Conservation (phyloP, 2,113 vertebrate genomes). For the Osmerus mordax region DNA sequence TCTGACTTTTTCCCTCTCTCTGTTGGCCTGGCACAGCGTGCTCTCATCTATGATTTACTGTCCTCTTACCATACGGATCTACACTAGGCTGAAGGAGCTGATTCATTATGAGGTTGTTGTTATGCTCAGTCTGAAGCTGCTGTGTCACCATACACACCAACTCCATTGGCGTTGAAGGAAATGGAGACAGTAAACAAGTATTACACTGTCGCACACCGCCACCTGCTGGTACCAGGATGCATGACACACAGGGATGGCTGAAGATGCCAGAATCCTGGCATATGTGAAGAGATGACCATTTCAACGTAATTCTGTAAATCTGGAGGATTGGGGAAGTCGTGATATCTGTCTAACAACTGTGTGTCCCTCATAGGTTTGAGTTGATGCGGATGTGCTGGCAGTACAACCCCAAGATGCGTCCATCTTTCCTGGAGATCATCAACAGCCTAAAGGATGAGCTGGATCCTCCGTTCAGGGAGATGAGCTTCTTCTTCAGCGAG, state of each 20-base stretch:
- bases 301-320: neutral
- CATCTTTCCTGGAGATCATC: conserved; percentile 96
- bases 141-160: conserved; percentile 19
- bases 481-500: conserved; percentile 98
- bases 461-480: conserved; percentile 87
- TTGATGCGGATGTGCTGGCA: conserved; percentile 99
- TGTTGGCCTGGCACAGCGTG: conserved; percentile 50
- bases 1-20: conserved; percentile 56
- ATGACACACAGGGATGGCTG: neutral
- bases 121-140: neutral
- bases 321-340: too few relatives aligned
- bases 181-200: neutral
- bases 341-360: neutral
- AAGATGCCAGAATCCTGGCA: too few relatives aligned
- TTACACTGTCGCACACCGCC: conserved; percentile 54
- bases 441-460: conserved; percentile 92
- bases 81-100: neutral
- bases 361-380: conserved; percentile 78
- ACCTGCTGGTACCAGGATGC: conserved; percentile 56
- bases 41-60: conserved; percentile 41
- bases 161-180: neutral
- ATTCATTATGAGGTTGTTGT: neutral
- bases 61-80: conserved; percentile 33
- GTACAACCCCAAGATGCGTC: conserved; percentile 97
- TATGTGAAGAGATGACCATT: too few relatives aligned